Evolutionary conservation across 2,888 invertebrate genomes (phyloP).

Genomic region (Polyommatus iphigenia): DNA sequence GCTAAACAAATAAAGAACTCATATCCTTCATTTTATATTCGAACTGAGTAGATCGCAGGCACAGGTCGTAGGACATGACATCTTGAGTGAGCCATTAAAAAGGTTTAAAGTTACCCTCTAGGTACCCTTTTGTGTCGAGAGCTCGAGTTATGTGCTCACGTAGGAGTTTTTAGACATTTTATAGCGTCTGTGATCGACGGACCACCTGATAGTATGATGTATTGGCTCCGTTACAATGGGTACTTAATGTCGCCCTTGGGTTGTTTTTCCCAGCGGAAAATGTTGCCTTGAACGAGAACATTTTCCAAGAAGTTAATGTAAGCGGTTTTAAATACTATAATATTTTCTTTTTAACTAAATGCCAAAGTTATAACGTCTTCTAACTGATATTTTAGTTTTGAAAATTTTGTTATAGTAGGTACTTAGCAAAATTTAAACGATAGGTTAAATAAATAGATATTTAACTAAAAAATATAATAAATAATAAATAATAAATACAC

Average conservation of each 20-base stretch:
- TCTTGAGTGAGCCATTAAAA: constrained; percentile 11
- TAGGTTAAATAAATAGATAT: too few species aligned
- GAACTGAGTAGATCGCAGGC: neutral
- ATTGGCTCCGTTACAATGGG: constrained; percentile 18
- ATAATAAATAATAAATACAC: too few species aligned
- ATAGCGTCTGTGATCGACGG: constrained; percentile 5
- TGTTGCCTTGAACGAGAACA: neutral
- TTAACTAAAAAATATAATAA: too few species aligned
- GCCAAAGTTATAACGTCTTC: neutral
- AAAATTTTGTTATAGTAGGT: too few species aligned
- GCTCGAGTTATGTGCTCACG: constrained; percentile 23
- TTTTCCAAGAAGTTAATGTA: neutral
- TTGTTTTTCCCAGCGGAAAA: neutral
- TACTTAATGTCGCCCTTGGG: neutral
- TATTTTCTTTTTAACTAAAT: neutral
- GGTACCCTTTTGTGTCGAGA: neutral
- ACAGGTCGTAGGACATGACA: neutral
- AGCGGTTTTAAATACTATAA: neutral
- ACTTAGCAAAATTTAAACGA: too few species aligned
- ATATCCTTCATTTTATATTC: neutral
- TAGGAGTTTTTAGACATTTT: neutral
- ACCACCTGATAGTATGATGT: constrained; percentile 1
- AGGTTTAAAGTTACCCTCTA: neutral
- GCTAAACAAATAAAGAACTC: neutral
- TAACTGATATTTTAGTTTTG: neutral